phyloP scores from a whole-genome alignment of 2,113 vertebrate species.

The Pterocles orientalis region DNA sequence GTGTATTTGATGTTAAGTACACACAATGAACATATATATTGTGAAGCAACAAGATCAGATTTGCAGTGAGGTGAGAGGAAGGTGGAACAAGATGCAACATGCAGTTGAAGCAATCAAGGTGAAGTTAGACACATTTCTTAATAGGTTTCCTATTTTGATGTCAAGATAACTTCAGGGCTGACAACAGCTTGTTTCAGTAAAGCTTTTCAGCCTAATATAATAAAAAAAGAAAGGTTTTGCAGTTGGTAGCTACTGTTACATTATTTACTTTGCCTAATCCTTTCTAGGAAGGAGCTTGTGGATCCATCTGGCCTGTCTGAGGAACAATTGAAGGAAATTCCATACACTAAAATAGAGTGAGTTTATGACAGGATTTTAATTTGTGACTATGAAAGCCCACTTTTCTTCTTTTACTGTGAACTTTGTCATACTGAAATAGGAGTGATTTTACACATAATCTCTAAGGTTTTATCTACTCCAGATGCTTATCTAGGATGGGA shows the following conservation, averaged over 20 bases:
- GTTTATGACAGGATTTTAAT: constrained; percentile 42
- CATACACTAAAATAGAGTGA: constrained; percentile 91
- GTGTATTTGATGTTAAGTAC: background rate
- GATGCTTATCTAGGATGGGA: background rate
- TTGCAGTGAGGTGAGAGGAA: background rate
- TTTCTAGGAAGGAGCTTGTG: constrained; percentile 85
- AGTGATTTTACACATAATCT: background rate
- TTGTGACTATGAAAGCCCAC: background rate
- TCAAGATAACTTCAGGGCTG: background rate
- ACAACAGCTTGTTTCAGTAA: background rate
- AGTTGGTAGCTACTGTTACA: background rate
- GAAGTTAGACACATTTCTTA: background rate
- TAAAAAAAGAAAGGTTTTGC: background rate
- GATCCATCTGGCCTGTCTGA: constrained; percentile 87
- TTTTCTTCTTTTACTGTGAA: background rate
- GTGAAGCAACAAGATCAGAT: background rate
- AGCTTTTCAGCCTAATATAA: background rate
- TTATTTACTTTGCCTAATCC: background rate
- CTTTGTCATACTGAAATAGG: background rate
- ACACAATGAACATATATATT: background rate
- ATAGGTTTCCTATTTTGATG: background rate
- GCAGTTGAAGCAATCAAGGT: background rate
- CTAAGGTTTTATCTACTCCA: background rate
- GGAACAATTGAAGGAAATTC: constrained; percentile 91
- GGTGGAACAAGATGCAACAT: background rate